Base-by-base conservation (phyloP, 2,113 vertebrate genomes). In the Platycercus adscitus region DNA sequence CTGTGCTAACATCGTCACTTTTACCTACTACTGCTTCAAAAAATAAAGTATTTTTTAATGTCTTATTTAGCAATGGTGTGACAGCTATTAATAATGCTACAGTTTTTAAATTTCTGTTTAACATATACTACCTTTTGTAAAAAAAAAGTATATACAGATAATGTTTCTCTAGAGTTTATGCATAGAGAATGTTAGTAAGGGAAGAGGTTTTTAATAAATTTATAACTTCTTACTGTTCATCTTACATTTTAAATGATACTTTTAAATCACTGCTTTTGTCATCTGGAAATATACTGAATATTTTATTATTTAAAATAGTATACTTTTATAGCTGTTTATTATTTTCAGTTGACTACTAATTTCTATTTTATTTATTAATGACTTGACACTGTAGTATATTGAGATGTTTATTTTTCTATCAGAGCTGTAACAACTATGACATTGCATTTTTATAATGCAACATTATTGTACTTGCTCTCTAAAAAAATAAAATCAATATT, bases 351-450 rank as follows among this genome's bases (percentile, higher is more conserved):
- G 97, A 97, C 97, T 96, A 98, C 97, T 98, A 98, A 98, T 95
- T 96, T 96, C 88, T 93, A 85, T 97, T 95, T 96, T 98, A 98
- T 98, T 98, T 98, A 98, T 98, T 97, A 97, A 97, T 97, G 89
- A 95, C 37, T 96, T 96, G 95, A 95, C 95, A 97, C 94, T 97
- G 97, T 97, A 97, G 97, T 86, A 93, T 86, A 97, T 97, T 91
- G 93, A 97, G 94, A 97, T 94, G 95, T 98, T 94, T 98, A 98
- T 98, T 98, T 98, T 98, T 98, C 85, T 98, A 98, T 97, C 96
- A 98, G 94, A 97, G 88, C 85, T 96, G 94, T 96, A 97, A 95
- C 91, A 94, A 95, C 61, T 96, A 89, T 93, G 95, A 96, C 95
- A 95, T 96, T 93, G 96, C 92, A 96, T 97, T 97, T 95, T 96